phyloP scores from a whole-genome alignment of 1,140 invertebrate species.

The Hormaphis cornu region DNA sequence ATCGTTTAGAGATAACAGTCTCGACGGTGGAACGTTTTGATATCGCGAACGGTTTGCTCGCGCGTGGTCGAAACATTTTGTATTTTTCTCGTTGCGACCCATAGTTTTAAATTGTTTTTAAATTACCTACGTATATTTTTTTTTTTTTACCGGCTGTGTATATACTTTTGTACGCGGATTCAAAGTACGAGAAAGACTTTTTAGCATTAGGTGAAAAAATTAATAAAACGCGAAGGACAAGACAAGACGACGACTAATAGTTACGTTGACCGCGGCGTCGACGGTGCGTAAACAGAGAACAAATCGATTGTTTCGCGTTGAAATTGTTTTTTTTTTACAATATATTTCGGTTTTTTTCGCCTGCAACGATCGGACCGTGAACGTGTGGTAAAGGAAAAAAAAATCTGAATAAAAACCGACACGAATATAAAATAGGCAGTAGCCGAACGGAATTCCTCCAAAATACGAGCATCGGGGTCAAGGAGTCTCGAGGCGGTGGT shows the following conservation, averaged over 20 bases:
- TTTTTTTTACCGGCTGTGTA: no score
- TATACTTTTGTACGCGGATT: no score
- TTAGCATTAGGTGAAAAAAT: neutral
- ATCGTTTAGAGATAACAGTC: no score
- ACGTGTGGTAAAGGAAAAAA: neutral
- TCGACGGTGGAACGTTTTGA: no score
- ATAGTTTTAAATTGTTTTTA: no score
- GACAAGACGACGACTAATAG: neutral
- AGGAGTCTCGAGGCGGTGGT: neutral
- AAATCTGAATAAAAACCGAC: neutral
- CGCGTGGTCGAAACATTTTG: no score
- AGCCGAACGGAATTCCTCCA: neutral
- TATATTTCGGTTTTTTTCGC: neutral
- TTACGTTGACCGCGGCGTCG: neutral
- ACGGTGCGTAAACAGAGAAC: no score
- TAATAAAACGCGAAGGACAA: neutral
- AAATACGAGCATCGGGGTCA: constrained; percentile 10
- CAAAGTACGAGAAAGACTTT: neutral
- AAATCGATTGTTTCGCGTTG: constrained; percentile 5
- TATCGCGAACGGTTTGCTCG: no score
- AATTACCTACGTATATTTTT: no score
- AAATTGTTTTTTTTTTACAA: neutral
- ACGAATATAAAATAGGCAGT: no score
- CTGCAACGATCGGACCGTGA: neutral
- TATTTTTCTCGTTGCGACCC: no score